Evolutionary conservation across 1,140 invertebrate genomes (phyloP), one percentile per base, ranked within the genome.

Genomic region (Melanaphis sacchari): DNA sequence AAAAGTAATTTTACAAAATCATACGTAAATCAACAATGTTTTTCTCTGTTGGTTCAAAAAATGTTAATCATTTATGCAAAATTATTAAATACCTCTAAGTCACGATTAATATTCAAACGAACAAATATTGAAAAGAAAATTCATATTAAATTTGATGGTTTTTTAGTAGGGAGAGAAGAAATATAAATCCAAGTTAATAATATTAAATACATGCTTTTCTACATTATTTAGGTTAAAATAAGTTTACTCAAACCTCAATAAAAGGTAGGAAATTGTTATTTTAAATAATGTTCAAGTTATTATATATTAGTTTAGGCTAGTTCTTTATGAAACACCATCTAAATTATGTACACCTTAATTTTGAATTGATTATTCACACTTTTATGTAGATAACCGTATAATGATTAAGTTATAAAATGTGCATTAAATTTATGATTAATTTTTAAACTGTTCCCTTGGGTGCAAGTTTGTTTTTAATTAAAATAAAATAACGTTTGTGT

Each of bases 281-380:
- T 38, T 89, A 52, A 89, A 89, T 89, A 88, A 89, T 38, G 36
- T 89, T 89, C n/a, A 15, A 54, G 36, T 36, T n/a, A 89, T 89
- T 89, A 89, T 26, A 89, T 26, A 24, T 38, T 54, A 38, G 46
- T 89, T 18, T 89, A 52, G 21, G 46, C 8, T 26, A 46, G 46
- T 38, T 24, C 18, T 40, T 54, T 89, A 89, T 54, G 52, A 54
- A 54, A 54, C 38, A 40, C 88, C 24, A n/a, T 54, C 46, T 54
- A 43, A 89, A 89, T 89, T 89, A 89, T 89, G 46, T 89, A 89
- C 36, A 54, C 49, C 85, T 89, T 89, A 52, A 89, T 89, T 89
- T 54, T 40, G 3, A 89, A 89, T 89, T 54, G 46, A 89, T 89
- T 89, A 89, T 36, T 52, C 46, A 22, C 46, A 52, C 87, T 89